Conservation (phyloP, 23 tunicate species). For the Phallusia fumigata region DNA sequence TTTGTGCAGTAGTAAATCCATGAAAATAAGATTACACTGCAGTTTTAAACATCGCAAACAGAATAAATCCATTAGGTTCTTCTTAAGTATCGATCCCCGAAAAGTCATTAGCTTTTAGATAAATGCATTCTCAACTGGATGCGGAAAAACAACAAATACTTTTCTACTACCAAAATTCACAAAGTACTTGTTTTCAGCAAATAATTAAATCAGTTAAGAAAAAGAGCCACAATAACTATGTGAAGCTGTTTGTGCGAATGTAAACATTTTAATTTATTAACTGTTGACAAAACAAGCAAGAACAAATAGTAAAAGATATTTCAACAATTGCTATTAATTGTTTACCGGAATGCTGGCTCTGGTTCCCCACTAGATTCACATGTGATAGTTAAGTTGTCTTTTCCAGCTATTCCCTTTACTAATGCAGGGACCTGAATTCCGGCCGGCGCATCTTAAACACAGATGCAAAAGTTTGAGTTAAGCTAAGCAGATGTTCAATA, state of each 20-base stretch:
- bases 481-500: too few relatives aligned
- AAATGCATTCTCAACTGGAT: too few relatives aligned
- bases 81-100: too few relatives aligned
- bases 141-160: neutral
- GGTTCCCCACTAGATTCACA: constrained; percentile 25
- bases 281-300: too few relatives aligned
- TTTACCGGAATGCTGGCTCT: constrained; percentile 18
- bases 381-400: neutral
- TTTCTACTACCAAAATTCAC: neutral
- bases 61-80: too few relatives aligned
- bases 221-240: neutral
- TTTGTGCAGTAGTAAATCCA: too few relatives aligned
- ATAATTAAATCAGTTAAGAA: neutral
- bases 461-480: neutral
- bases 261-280: neutral
- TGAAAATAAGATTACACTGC: too few relatives aligned
- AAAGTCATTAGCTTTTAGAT: too few relatives aligned
- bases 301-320: too few relatives aligned
- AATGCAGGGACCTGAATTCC: constrained; percentile 22
- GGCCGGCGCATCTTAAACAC: constrained; percentile 18
- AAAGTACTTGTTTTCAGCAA: neutral
- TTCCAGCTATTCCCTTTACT: constrained; percentile 4
- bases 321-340: too few relatives aligned
- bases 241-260: neutral
- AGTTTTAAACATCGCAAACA: too few relatives aligned